Base-by-base conservation (phyloP, 2,888 invertebrate species). In the Hypomecis atomaria region DNA sequence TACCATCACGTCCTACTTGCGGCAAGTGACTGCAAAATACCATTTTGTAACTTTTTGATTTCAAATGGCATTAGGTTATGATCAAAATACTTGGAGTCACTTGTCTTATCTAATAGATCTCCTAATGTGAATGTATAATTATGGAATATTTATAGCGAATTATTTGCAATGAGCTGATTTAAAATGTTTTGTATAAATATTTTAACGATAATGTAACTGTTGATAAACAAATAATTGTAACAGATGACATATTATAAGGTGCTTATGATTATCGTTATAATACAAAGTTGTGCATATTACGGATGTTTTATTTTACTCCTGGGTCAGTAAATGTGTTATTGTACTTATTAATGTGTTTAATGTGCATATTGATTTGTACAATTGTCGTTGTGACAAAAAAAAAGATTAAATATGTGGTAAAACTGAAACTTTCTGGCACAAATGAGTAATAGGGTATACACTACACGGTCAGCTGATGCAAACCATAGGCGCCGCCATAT, bases 241-340 rank as follows among this genome's bases (percentile, higher is more conserved):
- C 88, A 90, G 88, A 90, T 82, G 87, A 91, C 89, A 90, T 90
- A 90, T 88, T 89, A 85, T 92, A 92, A 92, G 92, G 92, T 92
- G 92, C 92, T 92, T 92, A 90, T 90, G 88, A 90, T 86, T 90
- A 92, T 91, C 90, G 92, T 92, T 92, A 92, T 90, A 91, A 91
- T 92, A 92, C 90, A 92, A 92, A 90, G 90, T 92, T 92, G 92
- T 92, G 92, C 92, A 91, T 91, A 91, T 38, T 79, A 68, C 64
- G 68, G 64, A 73, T 49, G 68, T 83, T 82, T 82, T 79, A 74
- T 79, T 79, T 75, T 23, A 44, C 36, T 49, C 23, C 53, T 60
- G 23, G 23, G 23, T 23, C 23, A 23, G 23, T 2, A 23, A 23
- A 23, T 23, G 23, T 23, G 23, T 23, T 23, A 23, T 3, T 23